Evolutionary conservation across 2,797 vertebrate species (phyloP).

Genomic region (Chromobotia macracanthus): DNA sequence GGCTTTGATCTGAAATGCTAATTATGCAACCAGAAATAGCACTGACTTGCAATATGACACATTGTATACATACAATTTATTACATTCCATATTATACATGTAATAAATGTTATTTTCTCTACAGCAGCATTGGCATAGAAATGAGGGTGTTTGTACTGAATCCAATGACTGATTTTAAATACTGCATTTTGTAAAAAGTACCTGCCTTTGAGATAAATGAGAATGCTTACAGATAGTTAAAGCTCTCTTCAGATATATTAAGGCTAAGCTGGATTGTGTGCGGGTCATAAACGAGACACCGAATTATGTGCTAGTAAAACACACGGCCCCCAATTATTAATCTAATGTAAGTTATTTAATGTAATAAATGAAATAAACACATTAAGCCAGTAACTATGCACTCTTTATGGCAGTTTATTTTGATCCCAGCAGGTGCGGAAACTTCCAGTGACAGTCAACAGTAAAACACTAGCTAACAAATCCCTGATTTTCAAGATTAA

Average conservation of each 20-base stretch:
- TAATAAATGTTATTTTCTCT: no score
- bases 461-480: neutral
- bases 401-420: conserved; percentile 7
- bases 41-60: neutral
- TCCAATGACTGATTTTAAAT: neutral
- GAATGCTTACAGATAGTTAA: no score
- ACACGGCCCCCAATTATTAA: neutral
- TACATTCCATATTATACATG: no score
- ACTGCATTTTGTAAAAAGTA: neutral
- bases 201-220: no score
- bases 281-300: neutral
- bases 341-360: neutral
- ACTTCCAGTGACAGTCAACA: neutral
- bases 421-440: neutral
- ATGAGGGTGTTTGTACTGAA: neutral
- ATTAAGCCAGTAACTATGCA: neutral
- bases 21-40: no score
- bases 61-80: neutral
- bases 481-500: conserved; percentile 11
- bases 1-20: no score
- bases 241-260: no score
- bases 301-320: neutral
- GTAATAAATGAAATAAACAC: neutral
- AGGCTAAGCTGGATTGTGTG: neutral
- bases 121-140: neutral